These are phyloP conservation scores for Drosophila truncata DNA, from an alignment of 1,140 invertebrate species.

Conservation along the genomic window DNA sequence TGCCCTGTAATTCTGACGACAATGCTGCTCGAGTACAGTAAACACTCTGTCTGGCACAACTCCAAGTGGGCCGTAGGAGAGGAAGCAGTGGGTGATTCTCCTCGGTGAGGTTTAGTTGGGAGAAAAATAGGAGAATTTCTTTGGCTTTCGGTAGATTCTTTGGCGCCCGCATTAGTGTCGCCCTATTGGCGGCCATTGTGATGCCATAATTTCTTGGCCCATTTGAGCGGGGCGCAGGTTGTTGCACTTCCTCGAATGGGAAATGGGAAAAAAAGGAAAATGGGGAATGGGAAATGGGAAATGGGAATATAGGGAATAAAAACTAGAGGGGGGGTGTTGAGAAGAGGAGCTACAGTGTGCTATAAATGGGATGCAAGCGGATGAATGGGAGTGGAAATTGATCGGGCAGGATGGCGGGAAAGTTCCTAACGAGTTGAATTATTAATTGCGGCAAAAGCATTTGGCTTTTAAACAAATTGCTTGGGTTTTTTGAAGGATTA, in stretches of 20 bases:
- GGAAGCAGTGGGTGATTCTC: too few species aligned
- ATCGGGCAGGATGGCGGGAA: constrained; percentile 9
- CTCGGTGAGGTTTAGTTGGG: not conserved
- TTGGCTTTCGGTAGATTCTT: constrained; percentile 50
- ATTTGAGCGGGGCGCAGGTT: constrained; percentile 59
- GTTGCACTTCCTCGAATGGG: constrained; percentile 46
- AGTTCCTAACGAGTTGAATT: constrained; percentile 12
- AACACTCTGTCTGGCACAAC: constrained; percentile 54
- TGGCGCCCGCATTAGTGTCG: constrained; percentile 59
- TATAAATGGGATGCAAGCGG: constrained; percentile 20
- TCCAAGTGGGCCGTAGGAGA: constrained; percentile 28
- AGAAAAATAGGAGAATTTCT: constrained; percentile 37
- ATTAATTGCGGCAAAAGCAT: constrained; percentile 21
- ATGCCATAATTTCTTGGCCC: constrained; percentile 65
- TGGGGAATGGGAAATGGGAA: not conserved
- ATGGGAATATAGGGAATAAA: not conserved
- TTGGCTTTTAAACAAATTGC: constrained; percentile 9
- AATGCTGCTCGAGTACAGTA: constrained; percentile 38
- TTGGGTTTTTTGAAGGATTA: not conserved
- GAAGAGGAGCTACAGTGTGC: not conserved
- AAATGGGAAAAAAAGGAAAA: constrained; percentile 11
- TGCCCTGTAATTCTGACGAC: constrained; percentile 19
- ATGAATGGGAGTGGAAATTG: constrained; percentile 26
- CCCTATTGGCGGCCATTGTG: constrained; percentile 65
- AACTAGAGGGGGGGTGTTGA: not conserved